Evolutionary conservation across 2,888 invertebrate genomes (phyloP), one percentile per base, ranked within the genome.

Genomic region (Mesopsocus fuscifrons): DNA sequence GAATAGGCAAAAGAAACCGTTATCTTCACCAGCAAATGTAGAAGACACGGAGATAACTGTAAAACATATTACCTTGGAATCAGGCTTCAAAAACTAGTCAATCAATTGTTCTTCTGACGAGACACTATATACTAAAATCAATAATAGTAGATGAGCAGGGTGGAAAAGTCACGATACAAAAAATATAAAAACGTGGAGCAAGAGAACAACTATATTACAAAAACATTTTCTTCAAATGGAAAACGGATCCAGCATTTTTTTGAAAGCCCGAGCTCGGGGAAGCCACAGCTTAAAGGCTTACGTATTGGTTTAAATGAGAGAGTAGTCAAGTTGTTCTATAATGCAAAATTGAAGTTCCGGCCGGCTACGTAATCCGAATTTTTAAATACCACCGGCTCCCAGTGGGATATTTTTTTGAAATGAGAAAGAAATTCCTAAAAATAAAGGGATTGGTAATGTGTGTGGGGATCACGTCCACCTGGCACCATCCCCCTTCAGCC

Each of bases 351-450:
- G 38, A 38, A 38, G 18, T 38, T 38, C 38, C 38, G 38, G 18
- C 21, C 13, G 21, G 20, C 38, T 18, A 38, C 38, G 38, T 38
- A 38, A 38, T 38, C 38, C 38, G 38, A 38, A 38, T 38, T 38
- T 38, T 38, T 38, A 38, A 38, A 38, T 38, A 38, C 38, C 13
- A 20, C 20, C 38, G 20, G 38, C 17, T 38, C 38, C 38, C 38
- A 38, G 38, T 21, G 38, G 38, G 20, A 38, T 33, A 33, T 33
- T 38, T 38, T 38, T 38, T 38, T 38, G 18, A 38, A 38, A 38
- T 38, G 38, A 38, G 38, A 38, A 38, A 38, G 38, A 38, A 38
- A 38, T 38, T 38, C n/a, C n/a, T 20, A n/a, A 38, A 38, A 38
- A 38, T 38, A 38, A 38, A 38, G 38, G 38, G 38, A 38, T 38